Evolutionary conservation across 37 sponge, comb jelly and placozoan genomes (phyloP).

Genomic region (Oscarella lobularis): DNA sequence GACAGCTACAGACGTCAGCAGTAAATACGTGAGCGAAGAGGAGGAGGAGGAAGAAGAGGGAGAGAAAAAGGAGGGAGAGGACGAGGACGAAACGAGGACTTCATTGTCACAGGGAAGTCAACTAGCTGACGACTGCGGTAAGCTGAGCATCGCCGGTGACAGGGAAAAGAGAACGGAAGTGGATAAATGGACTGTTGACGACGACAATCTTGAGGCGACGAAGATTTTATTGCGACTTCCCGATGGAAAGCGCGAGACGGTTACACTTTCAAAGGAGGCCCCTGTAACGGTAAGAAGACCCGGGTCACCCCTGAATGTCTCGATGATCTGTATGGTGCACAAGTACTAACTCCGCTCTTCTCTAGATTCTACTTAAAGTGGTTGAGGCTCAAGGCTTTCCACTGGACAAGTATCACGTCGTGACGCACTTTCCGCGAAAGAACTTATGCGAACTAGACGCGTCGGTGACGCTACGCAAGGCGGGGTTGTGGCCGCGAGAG

Average conservation of each 20-base stretch:
- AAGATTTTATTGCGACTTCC: slow-evolving; percentile 44
- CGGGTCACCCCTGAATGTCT: too few relatives aligned
- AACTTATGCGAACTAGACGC: slow-evolving; percentile 20
- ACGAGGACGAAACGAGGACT: too few relatives aligned
- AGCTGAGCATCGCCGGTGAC: neutral
- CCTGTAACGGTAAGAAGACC: slow-evolving; percentile 33
- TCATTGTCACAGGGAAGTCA: too few relatives aligned
- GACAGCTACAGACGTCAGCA: neutral
- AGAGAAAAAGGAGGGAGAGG: too few relatives aligned
- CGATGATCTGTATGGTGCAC: too few relatives aligned
- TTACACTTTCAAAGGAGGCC: slow-evolving; percentile 21
- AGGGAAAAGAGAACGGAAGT: neutral
- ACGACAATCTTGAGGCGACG: neutral
- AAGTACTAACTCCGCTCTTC: slow-evolving; percentile 1
- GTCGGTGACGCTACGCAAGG: slow-evolving; percentile 31
- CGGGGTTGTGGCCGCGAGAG: slow-evolving; percentile 44
- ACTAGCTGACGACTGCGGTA: too few relatives aligned
- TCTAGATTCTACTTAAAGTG: slow-evolving; percentile 35
- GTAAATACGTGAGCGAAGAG: slow-evolving; percentile 3
- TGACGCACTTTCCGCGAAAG: slow-evolving; percentile 55
- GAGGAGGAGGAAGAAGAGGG: slow-evolving; percentile 19
- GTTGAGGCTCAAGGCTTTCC: slow-evolving; percentile 11
- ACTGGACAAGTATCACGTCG: slow-evolving; percentile 37
- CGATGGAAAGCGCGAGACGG: slow-evolving; percentile 36
- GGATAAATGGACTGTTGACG: neutral